phyloP scores from a whole-genome alignment of 2,888 invertebrate species.

The Mesodorylaimus sp. region DNA sequence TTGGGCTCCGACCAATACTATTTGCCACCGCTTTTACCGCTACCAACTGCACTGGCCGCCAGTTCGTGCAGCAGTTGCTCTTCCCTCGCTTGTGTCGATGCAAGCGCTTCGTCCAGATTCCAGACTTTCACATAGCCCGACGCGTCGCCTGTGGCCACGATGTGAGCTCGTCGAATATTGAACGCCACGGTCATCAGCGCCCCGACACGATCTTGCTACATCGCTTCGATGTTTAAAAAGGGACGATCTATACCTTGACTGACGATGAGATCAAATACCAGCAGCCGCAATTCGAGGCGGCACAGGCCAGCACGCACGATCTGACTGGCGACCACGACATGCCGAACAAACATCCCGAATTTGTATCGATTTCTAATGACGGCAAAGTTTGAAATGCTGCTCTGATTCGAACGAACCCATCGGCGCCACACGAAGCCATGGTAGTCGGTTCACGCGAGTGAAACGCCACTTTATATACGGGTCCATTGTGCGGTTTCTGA shows the following conservation, averaged over 20 bases:
- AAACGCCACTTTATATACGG: not conserved
- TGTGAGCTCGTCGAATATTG: not conserved
- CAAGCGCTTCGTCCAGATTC: not conserved
- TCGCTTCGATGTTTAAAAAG: not conserved
- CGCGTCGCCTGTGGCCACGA: slow-evolving; percentile 4
- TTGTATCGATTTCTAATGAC: not conserved
- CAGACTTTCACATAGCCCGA: not conserved
- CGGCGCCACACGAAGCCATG: not conserved
- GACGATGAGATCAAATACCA: not conserved
- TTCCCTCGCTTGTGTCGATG: not conserved
- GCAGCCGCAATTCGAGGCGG: not conserved
- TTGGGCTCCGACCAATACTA: too few species aligned
- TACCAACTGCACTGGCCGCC: not conserved
- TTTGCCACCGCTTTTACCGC: not conserved
- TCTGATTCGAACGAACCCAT: slow-evolving; percentile 1
- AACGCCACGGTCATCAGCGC: not conserved
- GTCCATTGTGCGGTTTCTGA: slow-evolving; percentile 1
- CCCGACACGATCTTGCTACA: not conserved
- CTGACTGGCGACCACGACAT: slow-evolving; percentile 2
- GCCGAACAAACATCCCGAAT: not conserved
- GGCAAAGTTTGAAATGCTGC: not conserved
- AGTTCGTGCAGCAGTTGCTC: not conserved
- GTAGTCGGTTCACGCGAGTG: not conserved
- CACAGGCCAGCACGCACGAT: not conserved
- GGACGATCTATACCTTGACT: not conserved